Conservation (phyloP, 2,113 vertebrate species). For the Eulemur rufifrons region DNA sequence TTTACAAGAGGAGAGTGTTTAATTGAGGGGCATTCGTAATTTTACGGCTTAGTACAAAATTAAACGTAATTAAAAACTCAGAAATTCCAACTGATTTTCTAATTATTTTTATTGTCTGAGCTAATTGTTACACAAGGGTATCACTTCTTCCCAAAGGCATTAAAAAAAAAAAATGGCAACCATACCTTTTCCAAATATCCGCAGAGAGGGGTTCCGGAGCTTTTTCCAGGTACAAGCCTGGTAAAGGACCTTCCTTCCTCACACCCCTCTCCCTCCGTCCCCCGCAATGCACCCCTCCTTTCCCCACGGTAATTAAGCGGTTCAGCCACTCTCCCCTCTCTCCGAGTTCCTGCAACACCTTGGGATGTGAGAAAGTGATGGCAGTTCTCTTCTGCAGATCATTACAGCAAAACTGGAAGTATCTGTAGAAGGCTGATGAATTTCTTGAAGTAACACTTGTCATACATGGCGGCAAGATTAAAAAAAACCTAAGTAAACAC, state of each 20-base stretch:
- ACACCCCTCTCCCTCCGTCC: background rate
- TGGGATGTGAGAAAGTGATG: slow-evolving; percentile 84
- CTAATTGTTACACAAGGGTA: slow-evolving; percentile 83
- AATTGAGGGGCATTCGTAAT: slow-evolving; percentile 87
- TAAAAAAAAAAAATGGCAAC: background rate
- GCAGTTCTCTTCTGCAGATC: slow-evolving; percentile 80
- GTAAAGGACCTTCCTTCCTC: background rate
- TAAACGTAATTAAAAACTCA: slow-evolving; percentile 86
- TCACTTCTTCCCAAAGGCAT: slow-evolving; percentile 74
- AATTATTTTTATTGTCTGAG: slow-evolving; percentile 87
- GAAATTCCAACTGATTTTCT: slow-evolving; percentile 85
- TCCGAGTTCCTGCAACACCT: slow-evolving; percentile 80
- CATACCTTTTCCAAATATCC: slow-evolving; percentile 60
- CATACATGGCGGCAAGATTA: slow-evolving; percentile 77
- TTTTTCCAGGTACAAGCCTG: slow-evolving; percentile 51
- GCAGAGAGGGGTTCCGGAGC: background rate
- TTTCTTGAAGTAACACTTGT: slow-evolving; percentile 84
- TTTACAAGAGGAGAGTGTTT: slow-evolving; percentile 86
- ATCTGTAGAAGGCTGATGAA: slow-evolving; percentile 80
- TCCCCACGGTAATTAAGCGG: slow-evolving; percentile 70
- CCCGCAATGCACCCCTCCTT: background rate
- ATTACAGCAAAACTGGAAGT: slow-evolving; percentile 71
- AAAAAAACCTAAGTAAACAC: slow-evolving; percentile 83
- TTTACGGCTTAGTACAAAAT: slow-evolving; percentile 85
- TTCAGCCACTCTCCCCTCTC: slow-evolving; percentile 73